Evolutionary conservation across 92 coral and sea anemone species (phyloP).

Genomic region (Porites lobata): DNA sequence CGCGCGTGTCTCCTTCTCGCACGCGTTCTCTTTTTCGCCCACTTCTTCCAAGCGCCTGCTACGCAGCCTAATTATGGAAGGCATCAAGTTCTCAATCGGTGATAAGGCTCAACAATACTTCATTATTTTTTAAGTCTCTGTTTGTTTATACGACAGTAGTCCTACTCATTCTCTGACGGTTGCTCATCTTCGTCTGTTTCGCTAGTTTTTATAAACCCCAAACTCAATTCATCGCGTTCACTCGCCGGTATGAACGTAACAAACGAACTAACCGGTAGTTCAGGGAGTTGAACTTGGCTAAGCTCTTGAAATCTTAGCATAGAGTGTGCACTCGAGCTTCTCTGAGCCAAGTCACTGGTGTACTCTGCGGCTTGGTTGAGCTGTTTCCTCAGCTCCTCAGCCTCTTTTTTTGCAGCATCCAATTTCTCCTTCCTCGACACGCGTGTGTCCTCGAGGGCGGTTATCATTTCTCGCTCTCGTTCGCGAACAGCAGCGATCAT

Average conservation of each 20-base stretch:
- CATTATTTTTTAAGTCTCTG: background rate
- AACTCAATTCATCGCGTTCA: background rate
- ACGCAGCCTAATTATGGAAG: too few species aligned
- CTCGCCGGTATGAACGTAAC: background rate
- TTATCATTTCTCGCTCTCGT: background rate
- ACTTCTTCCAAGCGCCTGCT: too few species aligned
- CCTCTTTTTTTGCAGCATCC: background rate
- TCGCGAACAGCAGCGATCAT: slow-evolving; percentile 1
- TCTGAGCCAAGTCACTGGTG: background rate
- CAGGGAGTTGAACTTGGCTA: background rate
- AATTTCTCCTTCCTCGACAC: background rate
- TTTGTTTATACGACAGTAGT: background rate
- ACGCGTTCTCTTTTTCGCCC: too few species aligned
- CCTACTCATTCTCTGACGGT: background rate
- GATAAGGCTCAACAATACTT: too few species aligned
- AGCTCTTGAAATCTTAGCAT: slow-evolving; percentile 8
- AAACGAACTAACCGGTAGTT: background rate
- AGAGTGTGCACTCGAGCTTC: background rate
- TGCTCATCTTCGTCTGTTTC: background rate
- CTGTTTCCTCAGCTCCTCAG: background rate
- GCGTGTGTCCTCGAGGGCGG: background rate
- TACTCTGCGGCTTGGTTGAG: background rate
- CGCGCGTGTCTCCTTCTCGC: too few species aligned
- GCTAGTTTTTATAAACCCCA: background rate
- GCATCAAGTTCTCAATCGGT: too few species aligned